Conservation (phyloP, 2,888 invertebrate species). For the Tiliacea citrago region DNA sequence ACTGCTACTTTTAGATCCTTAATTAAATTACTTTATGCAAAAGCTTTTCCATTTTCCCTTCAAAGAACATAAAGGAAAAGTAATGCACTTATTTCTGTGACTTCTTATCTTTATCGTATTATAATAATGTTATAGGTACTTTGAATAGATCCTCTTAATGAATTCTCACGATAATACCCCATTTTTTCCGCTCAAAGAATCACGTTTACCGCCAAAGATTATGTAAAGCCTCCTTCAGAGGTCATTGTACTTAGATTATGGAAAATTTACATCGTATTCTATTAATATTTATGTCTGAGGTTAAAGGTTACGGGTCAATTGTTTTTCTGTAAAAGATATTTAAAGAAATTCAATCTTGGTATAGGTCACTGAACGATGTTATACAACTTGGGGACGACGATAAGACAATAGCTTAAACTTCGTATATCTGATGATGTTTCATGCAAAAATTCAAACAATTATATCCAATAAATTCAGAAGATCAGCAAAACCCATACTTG, state of each 20-base stretch:
- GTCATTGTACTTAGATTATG: conserved; percentile 64
- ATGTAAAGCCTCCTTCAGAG: conserved; percentile 55
- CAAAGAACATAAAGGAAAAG: conserved; percentile 12
- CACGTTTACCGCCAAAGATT: conserved; percentile 55
- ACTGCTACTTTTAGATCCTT: conserved; percentile 1
- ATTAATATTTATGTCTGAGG: conserved; percentile 35
- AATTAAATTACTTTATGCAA: conserved; percentile 31
- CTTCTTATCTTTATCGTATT: conserved; percentile 10
- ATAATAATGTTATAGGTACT: conserved; percentile 6
- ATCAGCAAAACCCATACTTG: no score
- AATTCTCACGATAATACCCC: conserved; percentile 58
- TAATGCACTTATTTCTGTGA: conserved; percentile 14
- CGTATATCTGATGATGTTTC: no score
- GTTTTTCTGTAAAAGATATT: conserved; percentile 18
- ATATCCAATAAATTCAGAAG: no score
- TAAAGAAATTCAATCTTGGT: not conserved
- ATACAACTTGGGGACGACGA: no score
- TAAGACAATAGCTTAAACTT: no score
- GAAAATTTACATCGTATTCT: conserved; percentile 16
- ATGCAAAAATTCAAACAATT: no score
- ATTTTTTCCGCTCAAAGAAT: conserved; percentile 58
- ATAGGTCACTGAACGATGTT: conserved; percentile 1
- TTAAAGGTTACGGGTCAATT: conserved; percentile 42
- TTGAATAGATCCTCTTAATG: conserved; percentile 42
- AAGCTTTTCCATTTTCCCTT: conserved; percentile 35